A percentile compares a stretch with the other conserved stretches of the same genome.
Evolutionary conservation across 2,888 invertebrate genomes (phyloP).

Genomic region (Barypeithes pellucidus): DNA sequence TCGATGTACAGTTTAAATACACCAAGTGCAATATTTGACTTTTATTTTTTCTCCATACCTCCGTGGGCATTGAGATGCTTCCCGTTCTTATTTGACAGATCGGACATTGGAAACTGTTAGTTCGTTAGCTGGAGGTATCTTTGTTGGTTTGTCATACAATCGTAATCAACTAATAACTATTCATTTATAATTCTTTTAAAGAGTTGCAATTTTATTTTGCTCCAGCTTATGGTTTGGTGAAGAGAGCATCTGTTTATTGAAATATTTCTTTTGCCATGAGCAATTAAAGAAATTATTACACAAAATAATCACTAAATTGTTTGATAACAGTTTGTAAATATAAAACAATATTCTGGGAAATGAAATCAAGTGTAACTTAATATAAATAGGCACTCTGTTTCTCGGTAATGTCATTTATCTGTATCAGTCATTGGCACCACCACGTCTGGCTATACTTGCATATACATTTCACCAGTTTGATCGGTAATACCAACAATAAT

Average conservation of each 20-base stretch:
- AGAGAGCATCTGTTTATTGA: not conserved
- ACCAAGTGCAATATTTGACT: constrained; percentile 20
- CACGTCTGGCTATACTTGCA: constrained; percentile 32
- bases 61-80: not conserved
- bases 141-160: too few species aligned
- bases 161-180: too few species aligned
- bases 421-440: constrained; percentile 47
- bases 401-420: constrained; percentile 24
- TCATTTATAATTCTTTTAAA: too few species aligned
- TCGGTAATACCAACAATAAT: not conserved
- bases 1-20: constrained; percentile 10
- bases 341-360: constrained; percentile 16
- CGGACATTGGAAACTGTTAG: constrained; percentile 3
- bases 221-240: too few species aligned
- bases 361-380: constrained; percentile 21
- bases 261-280: not conserved
- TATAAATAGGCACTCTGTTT: constrained; percentile 18
- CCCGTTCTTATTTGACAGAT: not conserved
- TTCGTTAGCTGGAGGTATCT: not conserved
- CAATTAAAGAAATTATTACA: not conserved
- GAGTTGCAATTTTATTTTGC: too few species aligned
- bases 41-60: not conserved
- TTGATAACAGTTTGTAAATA: constrained; percentile 12
- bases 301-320: constrained; percentile 1
- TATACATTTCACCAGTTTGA: constrained; percentile 22